phyloP scores from a whole-genome alignment of 1,140 invertebrate genomes.

The Dinothrombium tinctorium region DNA sequence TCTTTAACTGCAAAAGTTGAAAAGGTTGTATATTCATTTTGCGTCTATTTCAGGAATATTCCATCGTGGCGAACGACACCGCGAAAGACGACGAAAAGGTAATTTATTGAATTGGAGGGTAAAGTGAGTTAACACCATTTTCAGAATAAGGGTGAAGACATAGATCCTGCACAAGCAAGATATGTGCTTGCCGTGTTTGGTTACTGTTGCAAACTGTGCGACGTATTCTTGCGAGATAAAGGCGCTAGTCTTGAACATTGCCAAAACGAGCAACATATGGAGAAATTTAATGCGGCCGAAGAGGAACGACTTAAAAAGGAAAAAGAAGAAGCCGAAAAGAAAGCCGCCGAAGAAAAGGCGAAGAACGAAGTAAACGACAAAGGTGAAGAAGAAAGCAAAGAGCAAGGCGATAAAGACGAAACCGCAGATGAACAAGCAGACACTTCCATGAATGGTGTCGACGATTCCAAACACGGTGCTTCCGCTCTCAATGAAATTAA shows the following conservation, averaged over 20 bases:
- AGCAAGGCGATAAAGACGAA: background rate
- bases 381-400: background rate
- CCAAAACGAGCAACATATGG: background rate
- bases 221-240: conserved; percentile 2
- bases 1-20: no score
- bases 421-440: background rate
- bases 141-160: background rate
- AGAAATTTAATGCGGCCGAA: conserved; percentile 1
- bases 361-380: background rate
- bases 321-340: background rate
- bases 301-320: background rate
- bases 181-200: conserved; percentile 1
- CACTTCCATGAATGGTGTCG: no score
- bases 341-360: conserved; percentile 4
- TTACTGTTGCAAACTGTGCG: conserved; percentile 5
- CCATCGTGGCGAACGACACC: no score
- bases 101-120: no score
- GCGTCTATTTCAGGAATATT: no score
- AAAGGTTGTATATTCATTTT: no score
- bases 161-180: background rate
- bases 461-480: no score
- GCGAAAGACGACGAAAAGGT: no score
- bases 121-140: no score
- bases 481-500: no score
- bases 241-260: background rate